Conservation (phyloP, 2,113 vertebrate species). For the Sceloporus undulatus region DNA sequence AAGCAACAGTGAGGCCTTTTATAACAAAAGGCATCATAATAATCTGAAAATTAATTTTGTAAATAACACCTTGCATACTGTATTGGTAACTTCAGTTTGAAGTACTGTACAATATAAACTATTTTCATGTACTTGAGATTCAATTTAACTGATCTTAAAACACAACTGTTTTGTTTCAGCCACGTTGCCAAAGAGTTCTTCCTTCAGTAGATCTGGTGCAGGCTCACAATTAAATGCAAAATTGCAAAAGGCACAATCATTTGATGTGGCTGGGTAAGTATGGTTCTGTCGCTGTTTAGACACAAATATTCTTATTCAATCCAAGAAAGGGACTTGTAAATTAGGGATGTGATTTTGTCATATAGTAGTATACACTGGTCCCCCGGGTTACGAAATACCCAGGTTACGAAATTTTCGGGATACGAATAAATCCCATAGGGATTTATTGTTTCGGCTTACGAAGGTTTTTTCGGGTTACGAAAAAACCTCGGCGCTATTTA, state of each 20-base stretch:
- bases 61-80: not conserved
- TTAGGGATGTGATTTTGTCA: not conserved
- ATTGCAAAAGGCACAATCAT: conserved; percentile 92
- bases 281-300: not conserved
- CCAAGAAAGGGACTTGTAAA: not conserved
- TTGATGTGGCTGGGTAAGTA: conserved; percentile 90
- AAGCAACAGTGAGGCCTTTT: not conserved
- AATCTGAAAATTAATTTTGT: not conserved
- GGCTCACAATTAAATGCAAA: conserved; percentile 84
- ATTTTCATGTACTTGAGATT: not conserved
- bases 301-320: not conserved
- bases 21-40: not conserved
- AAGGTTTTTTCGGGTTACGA: no score
- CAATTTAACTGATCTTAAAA: not conserved
- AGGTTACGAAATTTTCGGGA: no score
- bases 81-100: not conserved
- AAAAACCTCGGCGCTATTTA: no score
- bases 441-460: no score
- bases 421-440: no score
- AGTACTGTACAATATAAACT: not conserved
- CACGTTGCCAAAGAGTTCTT: conserved; percentile 92
- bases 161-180: conserved; percentile 76
- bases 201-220: conserved; percentile 90
- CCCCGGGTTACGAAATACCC: no score
- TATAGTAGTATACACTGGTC: not conserved